phyloP scores from a whole-genome alignment of 1,140 invertebrate genomes.

The Diorhabda elongata region DNA sequence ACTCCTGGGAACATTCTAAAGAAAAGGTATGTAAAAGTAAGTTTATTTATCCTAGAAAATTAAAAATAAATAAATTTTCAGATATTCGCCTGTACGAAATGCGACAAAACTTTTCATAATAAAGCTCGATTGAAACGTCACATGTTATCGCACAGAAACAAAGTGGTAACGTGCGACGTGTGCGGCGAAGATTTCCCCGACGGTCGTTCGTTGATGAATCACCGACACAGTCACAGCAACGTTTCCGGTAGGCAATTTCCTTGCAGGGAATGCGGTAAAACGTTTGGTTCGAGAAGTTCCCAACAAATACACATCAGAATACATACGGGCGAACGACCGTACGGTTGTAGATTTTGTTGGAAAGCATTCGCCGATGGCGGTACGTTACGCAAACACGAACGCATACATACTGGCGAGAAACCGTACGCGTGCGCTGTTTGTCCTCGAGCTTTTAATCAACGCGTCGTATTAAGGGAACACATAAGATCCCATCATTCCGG shows the following conservation, averaged over 20 bases:
- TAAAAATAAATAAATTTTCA: background rate
- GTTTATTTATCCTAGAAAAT: background rate
- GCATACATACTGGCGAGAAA: constrained; percentile 96
- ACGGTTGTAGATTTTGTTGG: constrained; percentile 92
- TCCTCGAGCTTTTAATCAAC: constrained; percentile 77
- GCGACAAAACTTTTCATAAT: constrained; percentile 66
- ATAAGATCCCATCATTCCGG: constrained; percentile 78
- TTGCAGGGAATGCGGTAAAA: constrained; percentile 80
- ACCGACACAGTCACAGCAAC: constrained; percentile 57
- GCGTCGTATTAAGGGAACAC: constrained; percentile 75
- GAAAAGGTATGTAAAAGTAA: constrained; percentile 50
- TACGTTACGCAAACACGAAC: constrained; percentile 93
- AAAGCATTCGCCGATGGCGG: constrained; percentile 98
- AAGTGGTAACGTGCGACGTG: constrained; percentile 64
- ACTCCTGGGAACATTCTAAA: constrained; percentile 59
- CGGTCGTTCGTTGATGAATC: constrained; percentile 64
- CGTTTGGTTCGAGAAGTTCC: constrained; percentile 83
- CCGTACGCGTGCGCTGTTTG: constrained; percentile 95
- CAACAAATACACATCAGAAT: constrained; percentile 88
- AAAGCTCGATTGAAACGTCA: constrained; percentile 60
- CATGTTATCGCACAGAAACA: constrained; percentile 66
- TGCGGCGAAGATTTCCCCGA: constrained; percentile 70
- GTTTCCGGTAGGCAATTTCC: constrained; percentile 67
- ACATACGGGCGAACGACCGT: constrained; percentile 80
- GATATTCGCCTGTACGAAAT: constrained; percentile 56